Base-by-base conservation (phyloP, 37 sponge, comb jelly and placozoan species). In the Beroe ovata region DNA sequence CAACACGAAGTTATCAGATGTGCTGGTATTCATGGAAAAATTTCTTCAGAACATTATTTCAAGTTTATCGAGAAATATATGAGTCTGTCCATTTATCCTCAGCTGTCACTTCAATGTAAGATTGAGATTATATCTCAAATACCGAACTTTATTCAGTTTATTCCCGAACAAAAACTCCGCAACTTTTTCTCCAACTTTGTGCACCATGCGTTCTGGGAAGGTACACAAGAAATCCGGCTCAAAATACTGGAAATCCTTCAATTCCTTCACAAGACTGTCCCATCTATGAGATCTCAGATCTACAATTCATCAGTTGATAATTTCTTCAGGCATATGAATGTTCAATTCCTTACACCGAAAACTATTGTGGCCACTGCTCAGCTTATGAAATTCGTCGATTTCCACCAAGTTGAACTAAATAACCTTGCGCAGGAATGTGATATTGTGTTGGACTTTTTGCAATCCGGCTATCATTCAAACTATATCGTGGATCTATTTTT, bases 311-410 rank as follows among this genome's bases (percentile, higher is more conserved):
- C 34, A 37, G 8, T 66, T 1, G 2, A 30, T 29, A 66, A 66
- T 30, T 66, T 29, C 30, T 66, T 66, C 36, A 66, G 18, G 1
- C 69, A 66, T 66, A 25, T 18, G 16, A 66, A 66, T 33, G 1
- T 66, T 34, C 32, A 66, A 8, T 37, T 66, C 1, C 69, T 66
- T 4, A 66, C 35, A 34, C 69, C 69, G 14, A 8, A 29, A 23
- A 77, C 54, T 23, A 77, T 77, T 19, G 28, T 32, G 41, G 23
- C 39, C 23, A 77, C 41, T 39, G 84, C 54, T 8, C 84, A 36
- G 22, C 84, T 77, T 1, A 77, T 77, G 84, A 77, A 42, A 41
- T 19, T 54, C 6, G 84, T 66, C 35, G 69, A 66, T 37, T 66
- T 66, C 69, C 34, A 66, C 16, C 33, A 66, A 32, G 36, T 66